Evolutionary conservation across 2,888 invertebrate genomes (phyloP).

Genomic region (Brachylomia viminalis): DNA sequence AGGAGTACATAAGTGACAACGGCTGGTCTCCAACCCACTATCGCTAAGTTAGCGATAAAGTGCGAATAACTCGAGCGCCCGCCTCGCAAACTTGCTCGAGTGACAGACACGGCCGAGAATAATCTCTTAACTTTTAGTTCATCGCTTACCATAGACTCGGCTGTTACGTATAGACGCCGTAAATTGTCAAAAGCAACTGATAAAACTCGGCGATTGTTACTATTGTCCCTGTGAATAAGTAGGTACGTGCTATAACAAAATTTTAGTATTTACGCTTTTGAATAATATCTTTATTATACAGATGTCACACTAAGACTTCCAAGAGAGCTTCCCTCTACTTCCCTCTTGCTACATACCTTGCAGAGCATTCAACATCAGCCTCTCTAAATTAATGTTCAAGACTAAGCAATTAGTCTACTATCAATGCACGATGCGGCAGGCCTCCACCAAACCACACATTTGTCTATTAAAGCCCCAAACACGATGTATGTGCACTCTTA

Average conservation of each 20-base stretch:
- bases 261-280: neutral
- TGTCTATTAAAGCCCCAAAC: slow-evolving; percentile 35
- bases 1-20: slow-evolving; percentile 68
- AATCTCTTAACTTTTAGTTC: slow-evolving; percentile 74
- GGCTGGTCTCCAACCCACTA: slow-evolving; percentile 66
- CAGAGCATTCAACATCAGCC: neutral
- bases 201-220: slow-evolving; percentile 63
- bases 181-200: slow-evolving; percentile 66
- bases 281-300: neutral
- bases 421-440: slow-evolving; percentile 46
- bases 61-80: slow-evolving; percentile 71
- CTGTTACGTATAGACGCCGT: slow-evolving; percentile 62
- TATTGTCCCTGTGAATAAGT: slow-evolving; percentile 17
- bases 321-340: neutral
- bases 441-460: slow-evolving; percentile 43
- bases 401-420: slow-evolving; percentile 44
- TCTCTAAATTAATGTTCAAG: slow-evolving; percentile 4
- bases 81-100: slow-evolving; percentile 64
- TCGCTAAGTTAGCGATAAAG: slow-evolving; percentile 72
- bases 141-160: slow-evolving; percentile 64
- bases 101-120: slow-evolving; percentile 74
- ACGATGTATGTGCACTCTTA: slow-evolving; percentile 21
- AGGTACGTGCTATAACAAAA: neutral
- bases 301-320: neutral
- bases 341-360: neutral